Base-by-base conservation (phyloP, 23 tunicate genomes). In the Trididemnum clinides region DNA sequence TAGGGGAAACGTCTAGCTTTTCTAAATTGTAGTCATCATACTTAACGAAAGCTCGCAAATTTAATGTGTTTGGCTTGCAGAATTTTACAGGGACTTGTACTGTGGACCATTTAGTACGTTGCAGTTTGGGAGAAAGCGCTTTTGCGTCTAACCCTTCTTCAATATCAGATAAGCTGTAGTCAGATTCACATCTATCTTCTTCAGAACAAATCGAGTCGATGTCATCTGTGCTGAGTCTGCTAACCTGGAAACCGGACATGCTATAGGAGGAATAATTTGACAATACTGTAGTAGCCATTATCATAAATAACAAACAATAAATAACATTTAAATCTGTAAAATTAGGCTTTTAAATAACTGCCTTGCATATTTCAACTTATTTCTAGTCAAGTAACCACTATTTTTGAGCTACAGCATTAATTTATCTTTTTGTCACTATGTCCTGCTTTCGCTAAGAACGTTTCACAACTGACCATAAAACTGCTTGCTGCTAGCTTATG, bases 161-260 rank as follows among this genome's bases (percentile, higher is more conserved):
- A 25, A 94, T 94, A 51, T 94, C 98, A 28, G 98, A 94, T 29
- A 94, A 76, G 44, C 98, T 94, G 75, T 94, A 94, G 75, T 94
- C 98, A 33, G 98, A 84, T 32, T 93, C 88, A 27, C 21, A 12
- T 39, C 50, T 62, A 51, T 92, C 88, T 20, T 92, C 91, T 25
- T 72, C 82, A 26, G 65, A 51, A 30, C 37, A 28, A 12, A 51
- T 2, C 6, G 66, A 50, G 25, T 2, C 37, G 1, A 54, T 2
- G 35, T 78, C 66, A 37, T 78, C 83, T 3, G 2, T 2, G 15
- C 28, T 27, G 20, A 19, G 21, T 18, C n/a, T 19, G 4, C 6
- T 3, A 2, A 36, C 5, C 19, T 51, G 34, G 1, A 29, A 7
- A 2, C 10, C 23, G 15, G 19, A 4, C 66, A 51, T 26, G 15